Base-by-base conservation (phyloP, 2,888 invertebrate genomes). In the Antitype chi region DNA sequence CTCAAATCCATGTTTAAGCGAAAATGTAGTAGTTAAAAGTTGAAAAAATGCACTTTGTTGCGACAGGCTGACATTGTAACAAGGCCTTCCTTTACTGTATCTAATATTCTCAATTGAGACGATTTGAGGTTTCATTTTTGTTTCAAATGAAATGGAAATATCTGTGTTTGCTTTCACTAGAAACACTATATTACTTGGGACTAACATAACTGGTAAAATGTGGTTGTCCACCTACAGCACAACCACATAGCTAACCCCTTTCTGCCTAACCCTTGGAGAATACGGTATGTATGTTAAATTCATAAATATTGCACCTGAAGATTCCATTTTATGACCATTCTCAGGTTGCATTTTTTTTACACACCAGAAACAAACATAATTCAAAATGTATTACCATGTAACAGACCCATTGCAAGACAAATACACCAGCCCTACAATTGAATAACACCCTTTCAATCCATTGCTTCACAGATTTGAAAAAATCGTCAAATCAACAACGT, bases 21-120 rank as follows among this genome's bases (percentile, higher is more conserved):
- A 20, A 60, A 77, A 80, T 57, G 78, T 66, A 70, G 57, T 68
- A 83, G 80, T 67, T 67, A 62, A 70, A 66, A 80, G 83, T 82
- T 82, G 66, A 70, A 82, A 67, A 62, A 70, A 1, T 82, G 25
- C 66, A 70, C 72, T 83, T 81, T 72, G 72, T 72, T 49, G 68
- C 59, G 64, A 72, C 68, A 55, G 17, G 11, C 20, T 23, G 28
- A 20, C 52, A 32, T 32, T 78, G 15, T 57, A 28, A 8, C 20
- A 32, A 20, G 55, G 25, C 47, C n/a, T 69, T 64, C n/a, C 17
- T 4, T 23, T 38, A 17, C 52, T 59, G 5, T 32, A 17, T 5
- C 15, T 38, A 32, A 32, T 17, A 28, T 62, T 76, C 63, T 57
- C 13, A 53, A 15, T 68, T 57, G 17, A 23, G 25, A 32, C 25